Evolutionary conservation across 2,888 invertebrate species (phyloP), one percentile per base, ranked within the genome.

Genomic region (Pheosia tremula): DNA sequence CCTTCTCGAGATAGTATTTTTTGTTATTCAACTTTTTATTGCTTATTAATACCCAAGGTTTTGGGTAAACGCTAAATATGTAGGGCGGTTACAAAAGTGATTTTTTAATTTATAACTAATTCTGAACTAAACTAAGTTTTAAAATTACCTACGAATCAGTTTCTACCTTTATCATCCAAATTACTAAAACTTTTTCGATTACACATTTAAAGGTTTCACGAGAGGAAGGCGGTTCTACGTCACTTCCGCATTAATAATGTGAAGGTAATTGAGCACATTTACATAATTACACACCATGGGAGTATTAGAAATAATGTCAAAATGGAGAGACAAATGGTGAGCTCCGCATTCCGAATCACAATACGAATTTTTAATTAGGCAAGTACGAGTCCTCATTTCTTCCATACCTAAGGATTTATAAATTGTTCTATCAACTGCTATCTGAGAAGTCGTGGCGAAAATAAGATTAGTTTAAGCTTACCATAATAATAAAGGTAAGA

Each of bases 181-280:
- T 54, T 41, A 41, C 36, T 52, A 63, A 47, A 55, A 49, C 58
- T 56, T 53, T 59, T 62, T 58, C 55, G 39, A 45, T 10, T 57
- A 57, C 47, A 57, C 55, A 57, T 58, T 70, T 57, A 56, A 59
- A 67, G 63, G 57, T 49, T 38, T 56, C 24, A 24, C 24, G 24
- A 2, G 24, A 24, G 24, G 24, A 24, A 55, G 57, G 39, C 52
- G 61, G 61, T 52, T 61, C 64, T 9, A 55, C 47, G 41, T 59
- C 59, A 64, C 64, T 59, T 60, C 64, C 59, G 59, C 59, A 60
- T 39, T 57, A 38, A 50, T 38, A 57, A 49, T 13, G 43, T 58
- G 53, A 4, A 58, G 57, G 59, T 58, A 69, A 58, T 50, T 50
- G 65, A 69, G 68, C 65, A 60, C 56, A 69, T 68, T 68, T 68